Conservation (phyloP, 92 coral and sea anemone species). For the Desmophyllum pertusum region DNA sequence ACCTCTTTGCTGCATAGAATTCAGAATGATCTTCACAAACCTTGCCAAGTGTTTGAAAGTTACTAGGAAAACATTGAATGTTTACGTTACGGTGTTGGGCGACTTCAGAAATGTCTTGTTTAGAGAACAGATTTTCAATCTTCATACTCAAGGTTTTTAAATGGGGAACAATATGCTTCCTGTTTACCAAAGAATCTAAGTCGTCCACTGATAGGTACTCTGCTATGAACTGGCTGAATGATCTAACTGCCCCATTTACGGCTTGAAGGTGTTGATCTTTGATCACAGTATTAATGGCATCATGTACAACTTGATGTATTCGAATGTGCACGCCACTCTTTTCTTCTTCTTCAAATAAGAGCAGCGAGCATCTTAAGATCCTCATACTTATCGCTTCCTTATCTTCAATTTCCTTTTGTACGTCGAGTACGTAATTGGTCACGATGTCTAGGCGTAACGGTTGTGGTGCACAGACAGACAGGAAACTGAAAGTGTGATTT, state of each 20-base stretch:
- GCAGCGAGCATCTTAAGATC: slow-evolving; percentile 46
- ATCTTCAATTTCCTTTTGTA: slow-evolving; percentile 3
- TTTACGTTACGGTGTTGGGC: not conserved
- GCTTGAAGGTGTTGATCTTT: not conserved
- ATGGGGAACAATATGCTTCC: slow-evolving; percentile 34
- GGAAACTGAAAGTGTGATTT: slow-evolving; percentile 30
- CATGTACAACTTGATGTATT: slow-evolving; percentile 50
- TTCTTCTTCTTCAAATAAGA: slow-evolving; percentile 34
- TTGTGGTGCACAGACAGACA: slow-evolving; percentile 31
- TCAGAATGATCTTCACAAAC: not conserved
- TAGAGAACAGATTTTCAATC: not conserved
- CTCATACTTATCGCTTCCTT: slow-evolving; percentile 20
- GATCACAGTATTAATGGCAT: slow-evolving; percentile 14
- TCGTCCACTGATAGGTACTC: not conserved
- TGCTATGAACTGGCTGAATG: slow-evolving; percentile 32
- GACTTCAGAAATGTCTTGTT: not conserved
- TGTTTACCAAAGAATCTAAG: not conserved
- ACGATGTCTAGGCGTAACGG: slow-evolving; percentile 11
- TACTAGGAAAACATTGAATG: not conserved
- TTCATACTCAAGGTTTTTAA: slow-evolving; percentile 1
- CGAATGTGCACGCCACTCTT: slow-evolving; percentile 24
- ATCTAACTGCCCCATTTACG: too few relatives aligned
- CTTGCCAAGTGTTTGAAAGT: not conserved
- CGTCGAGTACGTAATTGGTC: slow-evolving; percentile 19
- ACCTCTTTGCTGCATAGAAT: not conserved